These are phyloP conservation scores for Lepidochitona cinerea DNA, from an alignment of 2,888 invertebrate genomes.

Conservation along the genomic window DNA sequence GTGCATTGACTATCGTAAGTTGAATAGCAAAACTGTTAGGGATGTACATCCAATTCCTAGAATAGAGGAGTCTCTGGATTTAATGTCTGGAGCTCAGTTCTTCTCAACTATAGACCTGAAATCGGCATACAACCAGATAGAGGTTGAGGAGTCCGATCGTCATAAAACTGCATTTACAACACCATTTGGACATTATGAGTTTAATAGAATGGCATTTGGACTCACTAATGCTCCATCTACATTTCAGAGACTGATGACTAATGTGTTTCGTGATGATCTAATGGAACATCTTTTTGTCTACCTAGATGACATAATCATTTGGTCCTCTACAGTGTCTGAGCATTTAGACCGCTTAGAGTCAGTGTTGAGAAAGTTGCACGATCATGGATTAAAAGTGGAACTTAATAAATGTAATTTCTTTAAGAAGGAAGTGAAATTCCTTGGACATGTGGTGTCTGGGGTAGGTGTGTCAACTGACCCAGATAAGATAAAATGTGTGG, in stretches of 20 bases:
- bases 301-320: slow-evolving; percentile 21
- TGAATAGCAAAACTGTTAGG: slow-evolving; percentile 30
- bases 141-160: too few relatives aligned
- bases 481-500: slow-evolving; percentile 14
- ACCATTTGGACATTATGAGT: slow-evolving; percentile 23
- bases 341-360: slow-evolving; percentile 22
- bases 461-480: slow-evolving; percentile 15
- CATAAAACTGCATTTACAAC: slow-evolving; percentile 23
- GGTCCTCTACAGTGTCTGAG: slow-evolving; percentile 18
- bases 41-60: too few relatives aligned
- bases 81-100: slow-evolving; percentile 13
- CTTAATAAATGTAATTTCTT: slow-evolving; percentile 28
- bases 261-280: slow-evolving; percentile 16
- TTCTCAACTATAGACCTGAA: slow-evolving; percentile 28
- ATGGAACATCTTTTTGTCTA: slow-evolving; percentile 18
- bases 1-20: slow-evolving; percentile 28
- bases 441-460: slow-evolving; percentile 31
- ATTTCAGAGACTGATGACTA: slow-evolving; percentile 25
- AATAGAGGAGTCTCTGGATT: slow-evolving; percentile 33
- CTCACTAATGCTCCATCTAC: slow-evolving; percentile 12
- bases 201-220: too few relatives aligned
- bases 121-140: slow-evolving; percentile 11
- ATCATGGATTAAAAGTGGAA: slow-evolving; percentile 27
- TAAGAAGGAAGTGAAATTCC: slow-evolving; percentile 20
- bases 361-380: slow-evolving; percentile 16